Evolutionary conservation across 1,140 invertebrate species (phyloP).

Genomic region (Teleogryllus occipitalis): DNA sequence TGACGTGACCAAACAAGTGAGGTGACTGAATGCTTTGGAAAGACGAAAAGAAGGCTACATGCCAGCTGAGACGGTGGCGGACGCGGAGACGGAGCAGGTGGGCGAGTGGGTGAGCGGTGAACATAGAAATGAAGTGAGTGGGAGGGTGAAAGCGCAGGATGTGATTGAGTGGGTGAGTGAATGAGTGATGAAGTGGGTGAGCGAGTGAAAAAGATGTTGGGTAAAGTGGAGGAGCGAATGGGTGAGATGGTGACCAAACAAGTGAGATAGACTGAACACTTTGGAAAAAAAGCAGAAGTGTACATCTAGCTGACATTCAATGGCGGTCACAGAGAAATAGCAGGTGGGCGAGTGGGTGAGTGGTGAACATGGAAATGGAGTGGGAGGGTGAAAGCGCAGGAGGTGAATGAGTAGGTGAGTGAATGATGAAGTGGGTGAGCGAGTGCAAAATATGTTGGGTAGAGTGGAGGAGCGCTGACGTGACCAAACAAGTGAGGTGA

Average conservation of each 20-base stretch:
- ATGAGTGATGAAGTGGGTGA: too few relatives aligned
- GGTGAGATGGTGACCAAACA: too few relatives aligned
- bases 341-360: not conserved
- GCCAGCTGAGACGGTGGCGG: too few relatives aligned
- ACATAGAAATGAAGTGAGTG: too few relatives aligned
- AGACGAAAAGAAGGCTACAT: not conserved
- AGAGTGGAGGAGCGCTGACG: not conserved
- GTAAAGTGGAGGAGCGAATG: not conserved
- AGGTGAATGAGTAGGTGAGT: not conserved
- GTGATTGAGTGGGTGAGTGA: not conserved
- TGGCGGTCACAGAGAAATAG: not conserved
- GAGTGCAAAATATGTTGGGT: not conserved
- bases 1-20: not conserved
- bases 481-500: not conserved
- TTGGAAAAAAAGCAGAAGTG: too few relatives aligned
- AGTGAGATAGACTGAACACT: too few relatives aligned
- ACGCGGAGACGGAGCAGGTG: too few relatives aligned
- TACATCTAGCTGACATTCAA: not conserved
- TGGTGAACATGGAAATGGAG: not conserved
- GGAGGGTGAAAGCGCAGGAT: too few relatives aligned
- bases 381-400: not conserved
- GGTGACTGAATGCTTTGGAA: too few relatives aligned
- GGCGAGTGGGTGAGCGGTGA: too few relatives aligned
- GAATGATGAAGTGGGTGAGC: not conserved
- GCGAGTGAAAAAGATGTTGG: too few relatives aligned